A percentile compares a stretch with the other conserved stretches of the same genome.
Conservation (phyloP, 2,888 invertebrate species). For the Trypoxylon attenuatum region DNA sequence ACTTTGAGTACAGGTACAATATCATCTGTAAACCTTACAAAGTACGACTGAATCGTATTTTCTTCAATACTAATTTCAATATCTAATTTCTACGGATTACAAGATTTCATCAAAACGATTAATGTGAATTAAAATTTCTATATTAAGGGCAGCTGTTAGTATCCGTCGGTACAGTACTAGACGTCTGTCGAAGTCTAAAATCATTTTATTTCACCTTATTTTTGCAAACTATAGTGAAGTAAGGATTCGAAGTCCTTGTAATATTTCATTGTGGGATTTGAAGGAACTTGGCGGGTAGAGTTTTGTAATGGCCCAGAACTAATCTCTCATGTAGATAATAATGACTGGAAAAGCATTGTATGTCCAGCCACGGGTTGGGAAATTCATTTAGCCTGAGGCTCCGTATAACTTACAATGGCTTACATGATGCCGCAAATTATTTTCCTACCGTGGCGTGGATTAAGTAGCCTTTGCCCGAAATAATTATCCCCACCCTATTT, state of each 20-base stretch:
- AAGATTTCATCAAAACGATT: no score
- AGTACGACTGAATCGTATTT: no score
- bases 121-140: no score
- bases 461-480: constrained; percentile 52
- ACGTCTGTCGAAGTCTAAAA: no score
- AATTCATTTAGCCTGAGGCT: constrained; percentile 56
- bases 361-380: constrained; percentile 38
- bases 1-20: no score
- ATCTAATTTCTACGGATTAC: no score
- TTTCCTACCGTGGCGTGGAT: constrained; percentile 57
- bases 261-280: constrained; percentile 49
- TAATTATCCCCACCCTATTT: constrained; percentile 54
- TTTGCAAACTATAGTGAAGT: background rate
- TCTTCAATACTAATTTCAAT: no score
- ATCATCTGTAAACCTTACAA: no score
- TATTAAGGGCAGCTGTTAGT: no score
- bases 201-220: no score
- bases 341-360: constrained; percentile 57
- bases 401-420: constrained; percentile 63
- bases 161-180: no score
- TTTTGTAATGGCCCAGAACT: constrained; percentile 51
- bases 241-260: constrained; percentile 11
- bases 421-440: constrained; percentile 64
- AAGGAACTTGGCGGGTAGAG: constrained; percentile 39
- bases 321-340: constrained; percentile 58